Evolutionary conservation across 2,797 vertebrate species (phyloP).

Genomic region (Sebastes reedi): DNA sequence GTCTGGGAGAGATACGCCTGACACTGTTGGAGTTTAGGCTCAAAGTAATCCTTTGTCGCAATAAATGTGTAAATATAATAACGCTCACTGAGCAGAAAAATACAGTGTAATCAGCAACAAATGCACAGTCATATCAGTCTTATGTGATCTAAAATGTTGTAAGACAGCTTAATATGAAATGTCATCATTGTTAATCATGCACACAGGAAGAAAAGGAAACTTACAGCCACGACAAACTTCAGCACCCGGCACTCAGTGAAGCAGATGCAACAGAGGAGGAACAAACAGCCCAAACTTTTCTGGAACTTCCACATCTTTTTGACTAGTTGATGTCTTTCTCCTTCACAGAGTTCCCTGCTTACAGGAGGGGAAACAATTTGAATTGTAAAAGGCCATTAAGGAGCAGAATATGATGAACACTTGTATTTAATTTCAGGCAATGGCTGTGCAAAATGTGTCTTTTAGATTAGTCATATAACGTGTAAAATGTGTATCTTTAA

Average conservation of each 20-base stretch:
- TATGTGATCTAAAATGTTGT: not conserved
- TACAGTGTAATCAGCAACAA: constrained; percentile 49
- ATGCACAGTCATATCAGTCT: constrained; percentile 29
- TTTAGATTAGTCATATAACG: not conserved
- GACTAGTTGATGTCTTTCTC: constrained; percentile 1
- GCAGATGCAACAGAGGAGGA: constrained; percentile 54
- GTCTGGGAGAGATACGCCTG: constrained; percentile 62
- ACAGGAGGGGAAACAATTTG: not conserved
- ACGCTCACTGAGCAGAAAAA: constrained; percentile 52
- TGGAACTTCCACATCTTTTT: constrained; percentile 51
- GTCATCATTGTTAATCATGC: not conserved
- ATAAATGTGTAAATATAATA: constrained; percentile 61
- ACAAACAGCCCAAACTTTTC: constrained; percentile 39
- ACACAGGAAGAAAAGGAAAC: constrained; percentile 15
- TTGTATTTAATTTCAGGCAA: not conserved
- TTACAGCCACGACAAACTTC: constrained; percentile 77
- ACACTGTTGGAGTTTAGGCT: constrained; percentile 63
- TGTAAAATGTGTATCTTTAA: not conserved
- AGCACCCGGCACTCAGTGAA: constrained; percentile 63
- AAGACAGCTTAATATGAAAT: not conserved
- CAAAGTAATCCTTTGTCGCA: constrained; percentile 69
- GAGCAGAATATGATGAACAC: not conserved
- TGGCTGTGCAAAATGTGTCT: not conserved
- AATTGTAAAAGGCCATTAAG: not conserved
- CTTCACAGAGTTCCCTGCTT: constrained; percentile 9